Base-by-base conservation (phyloP, 2,888 invertebrate genomes). In the Proisotoma minuta region DNA sequence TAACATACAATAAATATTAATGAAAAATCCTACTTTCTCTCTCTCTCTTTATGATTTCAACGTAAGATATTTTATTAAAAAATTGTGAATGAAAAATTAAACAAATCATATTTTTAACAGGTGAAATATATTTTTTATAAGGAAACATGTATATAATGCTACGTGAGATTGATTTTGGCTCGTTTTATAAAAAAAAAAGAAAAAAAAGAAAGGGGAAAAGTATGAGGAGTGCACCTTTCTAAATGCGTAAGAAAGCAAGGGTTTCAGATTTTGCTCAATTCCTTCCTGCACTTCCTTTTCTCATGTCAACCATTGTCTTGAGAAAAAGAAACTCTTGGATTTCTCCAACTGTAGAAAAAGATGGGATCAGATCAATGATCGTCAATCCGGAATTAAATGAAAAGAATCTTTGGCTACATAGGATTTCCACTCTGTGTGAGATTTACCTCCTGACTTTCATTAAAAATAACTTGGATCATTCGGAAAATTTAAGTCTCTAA, bases 301-400 rank as follows among this genome's bases (percentile, higher is more conserved):
- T 29, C 27, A 20, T 43, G 24, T n/a, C 27, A 22, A 10, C 57
- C 49, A 34, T 12, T n/a, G 23, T 23, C 34, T 34, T 34, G 34
- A 34, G 34, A 34, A n/a, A n/a, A n/a, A n/a, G n/a, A n/a, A 34
- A 34, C 8, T 34, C 34, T 8, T 34, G 34, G 34, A 34, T 34
- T 34, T 49, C 49, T 49, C 24, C 24, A 49, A 22, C 34, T 34
- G n/a, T n/a, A 34, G 34, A 34, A 34, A 22, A 27, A 40, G 26
- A 59, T 51, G 24, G 26, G 51, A 51, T 51, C 59, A 59, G 50
- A 51, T 52, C 52, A 49, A 49, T 49, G 49, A 49, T 49, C 49
- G 18, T 28, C 24, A 58, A 15, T 49, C 23, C 28, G 5, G 58
- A 49, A 49, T 58, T 48, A 58, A 58, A 58, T 50, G 58, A 58